Percentiles rank a stretch among this genome's conserved stretches.
Conservation (phyloP, 1,140 invertebrate species). For the Globodera ellingtonae region DNA sequence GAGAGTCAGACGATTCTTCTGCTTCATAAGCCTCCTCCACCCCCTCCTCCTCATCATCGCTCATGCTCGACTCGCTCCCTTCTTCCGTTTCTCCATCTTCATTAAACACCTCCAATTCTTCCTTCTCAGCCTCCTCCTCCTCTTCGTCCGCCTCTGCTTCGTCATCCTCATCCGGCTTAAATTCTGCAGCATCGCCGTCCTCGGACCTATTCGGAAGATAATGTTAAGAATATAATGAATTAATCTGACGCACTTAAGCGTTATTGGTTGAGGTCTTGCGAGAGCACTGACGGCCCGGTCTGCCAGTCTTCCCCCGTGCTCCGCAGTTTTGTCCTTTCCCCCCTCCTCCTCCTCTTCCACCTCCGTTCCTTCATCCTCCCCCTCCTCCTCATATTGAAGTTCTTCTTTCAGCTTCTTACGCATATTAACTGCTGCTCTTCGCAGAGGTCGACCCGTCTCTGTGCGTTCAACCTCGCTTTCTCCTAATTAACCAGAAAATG, state of each 20-base stretch:
- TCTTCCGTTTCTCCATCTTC: conserved; percentile 16
- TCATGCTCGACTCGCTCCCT: background rate
- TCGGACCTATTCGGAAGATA: background rate
- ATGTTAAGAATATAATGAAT: background rate
- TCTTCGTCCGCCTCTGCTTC: conserved; percentile 32
- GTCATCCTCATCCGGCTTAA: conserved; percentile 29
- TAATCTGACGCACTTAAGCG: background rate
- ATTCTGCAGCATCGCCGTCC: background rate
- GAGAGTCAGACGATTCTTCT: conserved; percentile 18
- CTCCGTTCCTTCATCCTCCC: background rate
- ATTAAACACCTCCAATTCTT: conserved; percentile 16
- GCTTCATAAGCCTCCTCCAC: background rate
- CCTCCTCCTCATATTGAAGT: conserved; percentile 32
- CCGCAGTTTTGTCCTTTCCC: background rate
- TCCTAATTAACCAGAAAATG: background rate
- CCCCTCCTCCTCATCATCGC: conserved; percentile 40
- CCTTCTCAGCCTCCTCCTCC: conserved; percentile 20
- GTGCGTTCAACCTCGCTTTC: background rate
- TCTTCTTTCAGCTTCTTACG: conserved; percentile 7
- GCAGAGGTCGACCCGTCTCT: conserved; percentile 23
- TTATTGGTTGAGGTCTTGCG: background rate
- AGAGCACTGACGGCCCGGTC: conserved; percentile 16
- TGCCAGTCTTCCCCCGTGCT: conserved; percentile 15
- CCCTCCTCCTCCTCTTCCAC: conserved; percentile 11
- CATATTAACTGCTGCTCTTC: conserved; percentile 20